Percentiles rank a stretch among this genome's conserved stretches.
phyloP scores from a whole-genome alignment of 2,888 invertebrate species.

The Agrochola circellaris region DNA sequence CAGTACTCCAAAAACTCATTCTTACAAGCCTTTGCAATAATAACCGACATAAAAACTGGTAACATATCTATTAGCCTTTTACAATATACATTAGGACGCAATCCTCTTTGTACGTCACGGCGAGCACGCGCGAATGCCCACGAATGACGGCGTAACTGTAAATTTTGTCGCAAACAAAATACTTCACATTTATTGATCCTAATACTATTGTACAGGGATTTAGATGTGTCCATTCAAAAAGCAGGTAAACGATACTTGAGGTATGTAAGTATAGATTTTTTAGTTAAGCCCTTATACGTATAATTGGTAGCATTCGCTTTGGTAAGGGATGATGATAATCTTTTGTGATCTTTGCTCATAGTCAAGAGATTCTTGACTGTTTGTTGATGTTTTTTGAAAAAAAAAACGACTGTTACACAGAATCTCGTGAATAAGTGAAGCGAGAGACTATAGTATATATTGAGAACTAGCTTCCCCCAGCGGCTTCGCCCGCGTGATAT shows the following conservation, averaged over 20 bases:
- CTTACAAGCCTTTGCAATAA: slow-evolving; percentile 46
- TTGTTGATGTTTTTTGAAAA: slow-evolving; percentile 55
- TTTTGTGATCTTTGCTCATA: slow-evolving; percentile 74
- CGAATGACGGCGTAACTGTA: slow-evolving; percentile 84
- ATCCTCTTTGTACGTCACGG: slow-evolving; percentile 70
- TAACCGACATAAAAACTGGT: slow-evolving; percentile 44
- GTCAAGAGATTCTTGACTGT: slow-evolving; percentile 65
- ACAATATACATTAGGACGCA: slow-evolving; percentile 71
- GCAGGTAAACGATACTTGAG: slow-evolving; percentile 85
- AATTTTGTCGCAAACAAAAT: slow-evolving; percentile 83
- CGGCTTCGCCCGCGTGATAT: too few relatives aligned
- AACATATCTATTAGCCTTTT: slow-evolving; percentile 53
- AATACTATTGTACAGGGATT: slow-evolving; percentile 84
- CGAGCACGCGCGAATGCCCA: slow-evolving; percentile 78
- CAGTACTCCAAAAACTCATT: slow-evolving; percentile 7
- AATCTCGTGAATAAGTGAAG: slow-evolving; percentile 28
- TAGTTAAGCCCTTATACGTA: slow-evolving; percentile 73
- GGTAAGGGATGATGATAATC: slow-evolving; percentile 79
- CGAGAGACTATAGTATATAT: not conserved
- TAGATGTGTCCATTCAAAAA: slow-evolving; percentile 77
- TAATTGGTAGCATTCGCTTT: slow-evolving; percentile 77
- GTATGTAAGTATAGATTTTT: slow-evolving; percentile 74
- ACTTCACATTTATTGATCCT: slow-evolving; percentile 80
- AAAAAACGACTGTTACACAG: slow-evolving; percentile 20
- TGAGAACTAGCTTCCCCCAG: not conserved